Evolutionary conservation across 2,113 vertebrate species (phyloP).

Genomic region (Psephotus haematonotus): DNA sequence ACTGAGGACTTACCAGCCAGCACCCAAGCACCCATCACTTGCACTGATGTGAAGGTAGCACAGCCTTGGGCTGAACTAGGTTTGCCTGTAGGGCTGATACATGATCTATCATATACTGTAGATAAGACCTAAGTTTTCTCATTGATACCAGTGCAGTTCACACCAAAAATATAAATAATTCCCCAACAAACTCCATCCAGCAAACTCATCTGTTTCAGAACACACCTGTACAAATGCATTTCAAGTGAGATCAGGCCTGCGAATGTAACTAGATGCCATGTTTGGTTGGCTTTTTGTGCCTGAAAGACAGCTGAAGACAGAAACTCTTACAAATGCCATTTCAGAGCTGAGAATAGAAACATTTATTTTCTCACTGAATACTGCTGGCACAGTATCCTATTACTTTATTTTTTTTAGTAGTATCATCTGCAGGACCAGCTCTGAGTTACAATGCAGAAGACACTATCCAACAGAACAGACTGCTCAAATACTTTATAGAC

Average conservation of each 20-base stretch:
- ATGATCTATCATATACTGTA: neutral
- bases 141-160: accelerated
- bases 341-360: neutral
- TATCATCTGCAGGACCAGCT: neutral
- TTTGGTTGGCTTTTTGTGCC: neutral
- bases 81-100: neutral
- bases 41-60: neutral
- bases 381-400: neutral
- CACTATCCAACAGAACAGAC: neutral
- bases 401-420: neutral
- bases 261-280: neutral
- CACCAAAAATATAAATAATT: neutral
- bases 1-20: neutral
- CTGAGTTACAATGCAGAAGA: neutral
- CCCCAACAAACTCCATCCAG: neutral
- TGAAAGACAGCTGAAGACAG: neutral
- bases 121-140: neutral
- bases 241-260: neutral
- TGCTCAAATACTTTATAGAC: neutral
- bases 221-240: neutral
- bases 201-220: neutral
- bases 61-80: neutral
- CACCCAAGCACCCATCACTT: neutral
- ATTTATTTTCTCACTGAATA: neutral
- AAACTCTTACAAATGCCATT: neutral